Percentiles rank a stretch among this genome's conserved stretches.
Conservation (phyloP, 2,888 invertebrate species). For the Rotaria socialis region DNA sequence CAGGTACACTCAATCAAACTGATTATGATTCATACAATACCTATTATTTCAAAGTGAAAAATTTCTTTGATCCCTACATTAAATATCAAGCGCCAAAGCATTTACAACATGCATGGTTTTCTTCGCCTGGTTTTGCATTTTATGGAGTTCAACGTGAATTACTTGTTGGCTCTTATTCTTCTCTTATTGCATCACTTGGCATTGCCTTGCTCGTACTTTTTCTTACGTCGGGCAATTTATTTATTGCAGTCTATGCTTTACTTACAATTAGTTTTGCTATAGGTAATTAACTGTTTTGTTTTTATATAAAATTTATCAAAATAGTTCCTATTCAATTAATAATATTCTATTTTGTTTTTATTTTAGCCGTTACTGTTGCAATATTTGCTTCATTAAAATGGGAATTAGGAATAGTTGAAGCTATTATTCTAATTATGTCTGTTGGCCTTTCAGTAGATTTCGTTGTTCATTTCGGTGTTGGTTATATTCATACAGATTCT, state of each 20-base stretch:
- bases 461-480: constrained; percentile 78
- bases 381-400: constrained; percentile 66
- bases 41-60: constrained; percentile 9
- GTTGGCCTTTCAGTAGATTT: constrained; percentile 85
- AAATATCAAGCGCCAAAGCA: constrained; percentile 36
- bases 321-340: too few species aligned
- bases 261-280: constrained; percentile 79
- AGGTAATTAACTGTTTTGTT: constrained; percentile 62
- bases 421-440: constrained; percentile 81
- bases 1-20: not conserved
- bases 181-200: constrained; percentile 67
- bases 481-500: constrained; percentile 62
- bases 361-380: constrained; percentile 76
- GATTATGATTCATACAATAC: constrained; percentile 32
- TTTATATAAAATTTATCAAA: not conserved
- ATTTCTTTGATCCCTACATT: constrained; percentile 28
- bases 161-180: constrained; percentile 42
- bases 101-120: constrained; percentile 41
- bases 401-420: constrained; percentile 83
- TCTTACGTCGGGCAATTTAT: constrained; percentile 75
- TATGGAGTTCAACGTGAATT: constrained; percentile 45
- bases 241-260: constrained; percentile 77
- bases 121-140: constrained; percentile 38
- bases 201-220: constrained; percentile 73
- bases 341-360: constrained; percentile 60